These are phyloP conservation scores for Gallirallus australis DNA, from an alignment of 2,797 vertebrate genomes.

Conservation along the genomic window DNA sequence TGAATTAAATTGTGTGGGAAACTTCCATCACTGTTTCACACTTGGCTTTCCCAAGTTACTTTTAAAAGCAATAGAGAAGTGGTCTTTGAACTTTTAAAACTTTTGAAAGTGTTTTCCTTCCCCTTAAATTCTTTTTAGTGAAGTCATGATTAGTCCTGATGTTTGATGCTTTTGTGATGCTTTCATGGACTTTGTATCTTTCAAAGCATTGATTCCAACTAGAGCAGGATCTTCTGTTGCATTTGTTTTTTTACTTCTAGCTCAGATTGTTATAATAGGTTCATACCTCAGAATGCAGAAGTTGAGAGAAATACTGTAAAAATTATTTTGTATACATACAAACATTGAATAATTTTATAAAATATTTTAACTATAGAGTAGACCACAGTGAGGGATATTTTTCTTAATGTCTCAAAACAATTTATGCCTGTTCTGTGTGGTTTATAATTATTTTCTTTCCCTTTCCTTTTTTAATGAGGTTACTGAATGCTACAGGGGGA, in stretches of 20 bases:
- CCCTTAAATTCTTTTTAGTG: neutral
- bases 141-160: neutral
- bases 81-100: neutral
- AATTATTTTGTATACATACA: neutral
- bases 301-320: neutral
- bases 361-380: neutral
- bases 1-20: neutral
- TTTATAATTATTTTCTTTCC: conserved; percentile 45
- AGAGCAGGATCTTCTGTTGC: neutral
- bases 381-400: neutral
- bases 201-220: neutral
- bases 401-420: neutral
- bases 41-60: neutral
- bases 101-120: neutral
- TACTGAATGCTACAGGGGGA: neutral
- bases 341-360: neutral
- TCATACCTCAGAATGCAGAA: too few relatives aligned
- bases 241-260: neutral
- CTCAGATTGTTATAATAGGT: neutral
- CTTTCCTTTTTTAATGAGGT: conserved; percentile 20
- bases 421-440: conserved; percentile 2
- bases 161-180: neutral
- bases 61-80: neutral
- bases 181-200: neutral
- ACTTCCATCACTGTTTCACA: neutral